phyloP scores from a whole-genome alignment of 2,113 vertebrate species.

The Corvus hawaiiensis region DNA sequence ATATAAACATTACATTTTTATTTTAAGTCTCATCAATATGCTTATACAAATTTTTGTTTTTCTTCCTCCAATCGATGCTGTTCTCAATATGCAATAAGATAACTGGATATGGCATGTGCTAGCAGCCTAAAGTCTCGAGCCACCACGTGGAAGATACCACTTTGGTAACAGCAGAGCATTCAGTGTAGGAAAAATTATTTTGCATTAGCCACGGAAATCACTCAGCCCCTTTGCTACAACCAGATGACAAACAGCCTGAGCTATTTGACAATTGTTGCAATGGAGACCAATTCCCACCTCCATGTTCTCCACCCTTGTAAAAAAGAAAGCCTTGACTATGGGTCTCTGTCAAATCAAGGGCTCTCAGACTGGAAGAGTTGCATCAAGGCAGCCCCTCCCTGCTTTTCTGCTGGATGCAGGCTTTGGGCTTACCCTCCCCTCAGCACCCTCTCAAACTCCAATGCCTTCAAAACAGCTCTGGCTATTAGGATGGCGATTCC shows the following conservation, averaged over 20 bases:
- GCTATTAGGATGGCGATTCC: neutral
- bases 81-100: neutral
- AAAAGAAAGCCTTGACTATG: neutral
- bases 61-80: neutral
- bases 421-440: neutral
- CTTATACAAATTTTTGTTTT: neutral
- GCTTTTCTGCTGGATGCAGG: neutral
- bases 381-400: neutral
- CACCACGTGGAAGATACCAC: neutral
- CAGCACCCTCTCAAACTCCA: neutral
- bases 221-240: neutral
- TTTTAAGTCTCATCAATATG: slow-evolving; percentile 1
- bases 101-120: neutral
- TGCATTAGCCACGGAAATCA: neutral
- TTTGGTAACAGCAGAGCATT: neutral
- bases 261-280: fast-evolving
- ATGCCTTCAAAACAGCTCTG: neutral
- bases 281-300: neutral
- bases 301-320: neutral
- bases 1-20: neutral
- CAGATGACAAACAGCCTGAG: neutral
- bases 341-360: neutral
- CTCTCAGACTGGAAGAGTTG: neutral
- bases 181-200: neutral
- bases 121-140: neutral